A percentile compares a stretch with the other conserved stretches of the same genome.
These are phyloP conservation scores for Ictalurus furcatus DNA, from an alignment of 2,113 vertebrate species.

Conservation along the genomic window DNA sequence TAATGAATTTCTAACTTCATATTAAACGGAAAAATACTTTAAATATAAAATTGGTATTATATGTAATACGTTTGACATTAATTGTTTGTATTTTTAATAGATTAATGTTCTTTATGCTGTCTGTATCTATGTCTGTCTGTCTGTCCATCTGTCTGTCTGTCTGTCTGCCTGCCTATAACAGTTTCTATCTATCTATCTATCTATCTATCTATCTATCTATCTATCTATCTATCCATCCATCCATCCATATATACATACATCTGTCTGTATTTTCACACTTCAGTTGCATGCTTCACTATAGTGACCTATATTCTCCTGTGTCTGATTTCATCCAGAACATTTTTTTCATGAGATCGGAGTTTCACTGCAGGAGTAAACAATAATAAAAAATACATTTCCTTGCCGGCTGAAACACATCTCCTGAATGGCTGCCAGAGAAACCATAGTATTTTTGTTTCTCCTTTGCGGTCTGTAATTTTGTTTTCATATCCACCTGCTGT, in stretches of 20 bases:
- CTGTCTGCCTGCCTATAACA: not conserved
- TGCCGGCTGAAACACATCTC: slow-evolving; percentile 29
- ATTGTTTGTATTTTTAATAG: not conserved
- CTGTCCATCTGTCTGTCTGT: not conserved
- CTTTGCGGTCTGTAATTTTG: slow-evolving; percentile 54
- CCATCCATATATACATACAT: not conserved
- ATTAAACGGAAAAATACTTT: not conserved
- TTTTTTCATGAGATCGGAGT: slow-evolving; percentile 6
- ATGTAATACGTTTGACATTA: not conserved
- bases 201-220: not conserved
- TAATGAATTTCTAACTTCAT: not conserved
- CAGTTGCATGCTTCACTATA: not conserved
- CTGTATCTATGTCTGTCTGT: not conserved
- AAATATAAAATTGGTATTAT: not conserved
- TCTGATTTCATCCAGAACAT: slow-evolving; percentile 20
- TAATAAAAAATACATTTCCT: slow-evolving; percentile 35
- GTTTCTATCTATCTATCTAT: not conserved
- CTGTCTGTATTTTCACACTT: not conserved
- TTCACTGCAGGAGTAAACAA: slow-evolving; percentile 37
- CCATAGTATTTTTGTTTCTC: slow-evolving; percentile 44
- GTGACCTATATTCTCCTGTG: slow-evolving; percentile 28
- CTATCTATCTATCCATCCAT: not conserved
- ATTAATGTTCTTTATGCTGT: not conserved
- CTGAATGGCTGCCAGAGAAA: slow-evolving; percentile 42
- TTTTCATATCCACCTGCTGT: slow-evolving; percentile 57